Evolutionary conservation across 2,797 vertebrate species (phyloP).

Genomic region (Dromococcyx pavoninus): DNA sequence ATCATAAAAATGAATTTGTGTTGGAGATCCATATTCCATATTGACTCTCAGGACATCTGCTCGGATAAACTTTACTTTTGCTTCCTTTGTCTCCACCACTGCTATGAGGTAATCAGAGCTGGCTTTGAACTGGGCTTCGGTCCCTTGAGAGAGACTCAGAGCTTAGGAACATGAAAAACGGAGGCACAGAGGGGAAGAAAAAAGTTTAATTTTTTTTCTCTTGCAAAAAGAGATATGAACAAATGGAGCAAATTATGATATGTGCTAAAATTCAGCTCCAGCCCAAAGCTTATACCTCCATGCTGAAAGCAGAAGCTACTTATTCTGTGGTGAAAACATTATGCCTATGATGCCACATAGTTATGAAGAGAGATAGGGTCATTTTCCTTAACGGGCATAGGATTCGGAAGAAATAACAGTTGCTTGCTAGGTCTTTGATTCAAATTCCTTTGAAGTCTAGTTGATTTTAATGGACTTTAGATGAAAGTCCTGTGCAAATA

Average conservation of each 20-base stretch:
- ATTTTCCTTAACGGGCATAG: neutral
- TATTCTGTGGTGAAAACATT: neutral
- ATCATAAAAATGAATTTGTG: neutral
- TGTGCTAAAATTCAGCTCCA: neutral
- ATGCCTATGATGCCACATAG: neutral
- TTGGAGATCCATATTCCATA: neutral
- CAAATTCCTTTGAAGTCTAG: slow-evolving; percentile 6
- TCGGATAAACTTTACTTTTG: neutral
- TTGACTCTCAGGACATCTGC: neutral
- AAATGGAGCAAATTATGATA: neutral
- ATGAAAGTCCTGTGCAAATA: slow-evolving; percentile 8
- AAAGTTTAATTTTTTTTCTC: neutral
- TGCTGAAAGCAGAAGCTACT: neutral
- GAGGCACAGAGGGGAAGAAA: neutral
- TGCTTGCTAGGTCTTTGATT: slow-evolving; percentile 31
- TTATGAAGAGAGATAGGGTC: neutral
- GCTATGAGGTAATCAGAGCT: neutral
- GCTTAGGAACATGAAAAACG: neutral
- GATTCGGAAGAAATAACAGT: neutral
- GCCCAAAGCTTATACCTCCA: neutral
- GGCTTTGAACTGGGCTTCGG: neutral
- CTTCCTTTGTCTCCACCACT: neutral
- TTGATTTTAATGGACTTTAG: slow-evolving; percentile 23
- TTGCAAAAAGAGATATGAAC: neutral
- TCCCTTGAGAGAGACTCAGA: neutral